Conservation (phyloP, 2,113 vertebrate species). For the Otolemur garnettii region DNA sequence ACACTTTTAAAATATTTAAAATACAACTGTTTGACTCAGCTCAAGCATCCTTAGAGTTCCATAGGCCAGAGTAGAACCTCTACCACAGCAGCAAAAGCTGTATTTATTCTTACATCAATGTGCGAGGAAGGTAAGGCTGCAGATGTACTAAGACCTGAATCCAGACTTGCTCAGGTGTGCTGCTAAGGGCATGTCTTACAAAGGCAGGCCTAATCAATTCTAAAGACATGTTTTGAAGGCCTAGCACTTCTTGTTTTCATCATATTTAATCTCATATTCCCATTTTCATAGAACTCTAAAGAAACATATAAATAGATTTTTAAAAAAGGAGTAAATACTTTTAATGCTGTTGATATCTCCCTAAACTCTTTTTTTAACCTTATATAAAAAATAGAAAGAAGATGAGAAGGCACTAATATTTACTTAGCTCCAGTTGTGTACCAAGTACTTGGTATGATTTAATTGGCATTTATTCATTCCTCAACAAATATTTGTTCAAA, state of each 20-base stretch:
- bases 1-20: background rate
- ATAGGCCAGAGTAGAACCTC: background rate
- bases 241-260: background rate
- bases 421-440: background rate
- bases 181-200: background rate
- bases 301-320: background rate
- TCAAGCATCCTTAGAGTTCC: background rate
- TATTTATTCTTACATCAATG: background rate
- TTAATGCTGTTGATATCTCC: background rate
- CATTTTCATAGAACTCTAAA: slow-evolving; percentile 18
- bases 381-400: background rate
- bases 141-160: background rate
- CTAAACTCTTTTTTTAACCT: background rate
- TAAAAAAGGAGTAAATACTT: background rate
- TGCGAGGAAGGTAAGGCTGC: background rate
- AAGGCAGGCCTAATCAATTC: slow-evolving; percentile 20
- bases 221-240: background rate
- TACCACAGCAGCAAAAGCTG: background rate
- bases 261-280: background rate
- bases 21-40: background rate
- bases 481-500: slow-evolving; percentile 23
- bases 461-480: slow-evolving; percentile 13
- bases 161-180: background rate
- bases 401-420: background rate
- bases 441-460: background rate